Base-by-base conservation (phyloP, 1,140 invertebrate species). In the Caenorhabditis remanei region DNA sequence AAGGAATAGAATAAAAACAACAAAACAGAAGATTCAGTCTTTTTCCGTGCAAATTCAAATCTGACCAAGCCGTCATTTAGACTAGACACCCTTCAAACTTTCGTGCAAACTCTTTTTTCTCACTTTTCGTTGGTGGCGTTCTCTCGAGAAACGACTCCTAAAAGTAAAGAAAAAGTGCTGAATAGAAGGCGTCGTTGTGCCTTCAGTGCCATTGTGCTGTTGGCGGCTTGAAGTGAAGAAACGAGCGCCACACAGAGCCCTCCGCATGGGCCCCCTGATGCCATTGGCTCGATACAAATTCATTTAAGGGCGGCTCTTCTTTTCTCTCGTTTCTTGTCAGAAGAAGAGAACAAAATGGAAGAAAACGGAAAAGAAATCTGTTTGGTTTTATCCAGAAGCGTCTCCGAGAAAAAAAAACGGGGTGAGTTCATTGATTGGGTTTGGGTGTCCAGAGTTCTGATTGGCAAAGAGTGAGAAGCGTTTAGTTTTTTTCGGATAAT, bases 221-320 rank as follows among this genome's bases (percentile, higher is more conserved):
- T 65, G 40, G 65, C 16, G 46, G 46, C 71, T 79, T 11, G 71
- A 50, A 48, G 71, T 53, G 71, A 79, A 40, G 71, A 79, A 79
- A 71, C 65, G 41, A 40, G 41, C 65, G 65, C 65, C 65, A 71
- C 65, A 71, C 65, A 79, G 46, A 79, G 46, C n/a, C 5, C 56
- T 58, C 56, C 71, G 71, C 43, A 79, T 79, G 71, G 71, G 50
- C 13, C 50, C 11, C 14, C 71, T 21, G 71, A 79, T 79, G 71
- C 71, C 71, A 79, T 79, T 79, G 71, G 71, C 71, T 79, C 71
- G 71, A 79, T 79, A 79, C 71, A 79, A 79, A 79, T 79, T 79
- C 71, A 79, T 79, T 79, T 79, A 79, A 50, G 71, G 71, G 71
- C 46, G 61, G 41, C 46, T 79, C 71, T 50, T 79, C 71, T 50